Percentiles rank a stretch among this genome's conserved stretches.
Evolutionary conservation across 1,140 invertebrate genomes (phyloP).

Genomic region (Drosophila santomea): DNA sequence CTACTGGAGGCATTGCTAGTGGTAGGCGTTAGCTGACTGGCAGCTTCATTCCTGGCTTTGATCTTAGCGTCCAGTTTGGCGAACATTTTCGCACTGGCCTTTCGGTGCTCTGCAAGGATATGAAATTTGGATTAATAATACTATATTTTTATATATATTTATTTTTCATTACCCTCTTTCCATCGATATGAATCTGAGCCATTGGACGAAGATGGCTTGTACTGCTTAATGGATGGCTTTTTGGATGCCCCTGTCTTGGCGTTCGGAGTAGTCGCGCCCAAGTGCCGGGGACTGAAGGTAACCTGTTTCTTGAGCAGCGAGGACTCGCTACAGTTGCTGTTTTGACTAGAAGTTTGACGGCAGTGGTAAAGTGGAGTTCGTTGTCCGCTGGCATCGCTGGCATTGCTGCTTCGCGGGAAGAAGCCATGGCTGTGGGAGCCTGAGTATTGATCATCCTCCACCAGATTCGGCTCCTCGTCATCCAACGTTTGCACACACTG

Average conservation of each 20-base stretch:
- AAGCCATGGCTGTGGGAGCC: slow-evolving; percentile 1
- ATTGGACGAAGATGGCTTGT: slow-evolving; percentile 33
- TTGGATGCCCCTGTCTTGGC: slow-evolving; percentile 14
- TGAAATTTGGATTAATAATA: neutral
- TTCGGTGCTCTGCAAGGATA: slow-evolving; percentile 48
- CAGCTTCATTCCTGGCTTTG: slow-evolving; percentile 16
- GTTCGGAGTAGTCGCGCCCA: slow-evolving; percentile 33
- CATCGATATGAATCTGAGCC: slow-evolving; percentile 39
- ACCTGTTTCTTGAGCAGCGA: slow-evolving; percentile 61
- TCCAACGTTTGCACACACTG: slow-evolving; percentile 60
- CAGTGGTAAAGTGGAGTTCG: slow-evolving; percentile 41
- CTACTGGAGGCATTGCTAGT: slow-evolving; percentile 65
- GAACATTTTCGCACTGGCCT: slow-evolving; percentile 62
- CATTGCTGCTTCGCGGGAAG: slow-evolving; percentile 11
- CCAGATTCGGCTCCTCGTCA: slow-evolving; percentile 17
- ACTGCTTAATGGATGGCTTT: slow-evolving; percentile 56
- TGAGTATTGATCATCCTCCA: slow-evolving; percentile 8
- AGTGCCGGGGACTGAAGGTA: slow-evolving; percentile 47
- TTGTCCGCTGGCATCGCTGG: slow-evolving; percentile 15
- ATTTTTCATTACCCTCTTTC: slow-evolving; percentile 43
- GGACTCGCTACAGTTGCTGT: slow-evolving; percentile 54
- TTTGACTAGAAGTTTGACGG: slow-evolving; percentile 66
- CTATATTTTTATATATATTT: neutral
- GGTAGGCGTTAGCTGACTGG: slow-evolving; percentile 54
- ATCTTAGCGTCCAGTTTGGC: slow-evolving; percentile 57